Evolutionary conservation across 1,140 invertebrate species (phyloP).

Genomic region (Lasioglossum albipes): DNA sequence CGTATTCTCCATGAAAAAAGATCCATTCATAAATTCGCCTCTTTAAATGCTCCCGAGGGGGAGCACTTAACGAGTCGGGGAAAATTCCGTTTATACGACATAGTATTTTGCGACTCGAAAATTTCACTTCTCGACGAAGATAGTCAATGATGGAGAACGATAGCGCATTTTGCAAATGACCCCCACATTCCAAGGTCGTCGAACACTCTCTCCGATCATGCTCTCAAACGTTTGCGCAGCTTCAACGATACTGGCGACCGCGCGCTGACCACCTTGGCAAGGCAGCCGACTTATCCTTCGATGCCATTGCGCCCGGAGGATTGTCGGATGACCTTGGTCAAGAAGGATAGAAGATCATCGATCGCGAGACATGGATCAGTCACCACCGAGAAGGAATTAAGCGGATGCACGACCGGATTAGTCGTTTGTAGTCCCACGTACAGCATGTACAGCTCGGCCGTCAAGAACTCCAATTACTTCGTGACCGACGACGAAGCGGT

Average conservation of each 20-base stretch:
- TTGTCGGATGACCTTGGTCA: slow-evolving; percentile 73
- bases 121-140: too few species aligned
- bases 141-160: background rate
- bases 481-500: slow-evolving; percentile 77
- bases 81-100: too few species aligned
- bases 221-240: slow-evolving; percentile 64
- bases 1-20: too few species aligned
- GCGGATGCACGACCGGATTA: slow-evolving; percentile 57
- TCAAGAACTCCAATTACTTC: slow-evolving; percentile 75
- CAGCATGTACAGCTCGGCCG: slow-evolving; percentile 74
- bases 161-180: background rate
- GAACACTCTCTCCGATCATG: slow-evolving; percentile 50
- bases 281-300: slow-evolving; percentile 77
- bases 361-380: slow-evolving; percentile 70
- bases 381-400: slow-evolving; percentile 69
- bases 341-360: slow-evolving; percentile 69
- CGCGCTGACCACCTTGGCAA: slow-evolving; percentile 75
- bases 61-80: too few species aligned
- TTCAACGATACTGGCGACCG: slow-evolving; percentile 79
- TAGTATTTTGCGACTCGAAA: too few species aligned
- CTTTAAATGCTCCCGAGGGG: too few species aligned
- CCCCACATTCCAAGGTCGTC: background rate
- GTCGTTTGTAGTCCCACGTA: slow-evolving; percentile 75
- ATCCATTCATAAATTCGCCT: too few species aligned
- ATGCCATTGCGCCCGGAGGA: slow-evolving; percentile 77